Base-by-base conservation (phyloP, 1,140 invertebrate genomes). In the Protaetia brevitarsis region DNA sequence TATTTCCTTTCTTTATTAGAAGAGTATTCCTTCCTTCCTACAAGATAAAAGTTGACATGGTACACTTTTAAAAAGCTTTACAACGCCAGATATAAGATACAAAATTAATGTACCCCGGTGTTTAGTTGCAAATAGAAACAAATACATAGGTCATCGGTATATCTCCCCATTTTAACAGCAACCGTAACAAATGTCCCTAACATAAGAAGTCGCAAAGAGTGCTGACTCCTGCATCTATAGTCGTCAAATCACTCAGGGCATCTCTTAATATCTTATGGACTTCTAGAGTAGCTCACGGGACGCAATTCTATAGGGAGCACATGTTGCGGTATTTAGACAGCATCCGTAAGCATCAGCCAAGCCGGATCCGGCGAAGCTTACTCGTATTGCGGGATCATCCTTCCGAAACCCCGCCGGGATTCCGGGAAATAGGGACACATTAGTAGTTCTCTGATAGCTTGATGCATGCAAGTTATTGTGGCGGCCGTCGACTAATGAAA, bases 271-370 rank as follows among this genome's bases (percentile, higher is more conserved):
- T 51, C 41, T 51, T 6, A 51, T 51, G 41, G 41, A 51, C 41
- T 21, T 26, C 19, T n/a, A 6, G 41, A 1, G 11, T 16, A 51
- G 41, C 41, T 23, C 41, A 51, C 41, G 21, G 41, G 41, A 23
- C 41, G 41, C 41, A 19, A 66, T 45, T 26, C 57, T 60, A 31
- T 21, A 51, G 41, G 41, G 41, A 65, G 66, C 67, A 70, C 69
- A 70, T 70, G 66, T 68, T 70, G 66, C 61, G 69, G 69, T 70
- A 70, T 70, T 70, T 70, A 70, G 64, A 63, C 69, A 68, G 61
- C 64, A 65, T 64, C 69, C 69, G 45, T 51, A 66, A 68, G 69
- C 64, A 66, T 70, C 63, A 64, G 56, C 64, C 36, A 7, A 58
- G 56, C 66, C 63, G 66, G 68, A 70, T 68, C 41, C 58, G 41